phyloP scores from a whole-genome alignment of 2,888 invertebrate genomes.

The Unio delphinus region DNA sequence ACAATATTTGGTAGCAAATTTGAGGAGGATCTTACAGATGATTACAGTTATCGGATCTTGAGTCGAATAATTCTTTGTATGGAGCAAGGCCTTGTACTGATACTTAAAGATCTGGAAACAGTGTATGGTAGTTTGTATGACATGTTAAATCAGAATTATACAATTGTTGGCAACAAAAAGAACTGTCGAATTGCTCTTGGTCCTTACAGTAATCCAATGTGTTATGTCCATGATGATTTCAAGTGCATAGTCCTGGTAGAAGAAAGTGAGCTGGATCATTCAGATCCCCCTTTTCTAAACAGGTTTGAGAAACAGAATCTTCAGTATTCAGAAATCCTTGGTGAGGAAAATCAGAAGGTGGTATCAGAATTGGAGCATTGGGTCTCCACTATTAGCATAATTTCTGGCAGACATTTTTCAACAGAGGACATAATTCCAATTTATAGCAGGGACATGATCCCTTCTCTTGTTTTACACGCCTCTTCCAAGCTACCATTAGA shows the following conservation, averaged over 20 bases:
- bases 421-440: slow-evolving; percentile 32
- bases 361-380: slow-evolving; percentile 17
- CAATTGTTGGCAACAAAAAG: slow-evolving; percentile 41
- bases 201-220: slow-evolving; percentile 50
- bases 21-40: slow-evolving; percentile 51
- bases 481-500: background rate
- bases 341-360: slow-evolving; percentile 7
- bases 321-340: slow-evolving; percentile 36
- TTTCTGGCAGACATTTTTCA: slow-evolving; percentile 10
- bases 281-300: slow-evolving; percentile 57
- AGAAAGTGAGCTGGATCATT: slow-evolving; percentile 34
- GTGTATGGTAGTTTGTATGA: slow-evolving; percentile 55
- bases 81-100: slow-evolving; percentile 48
- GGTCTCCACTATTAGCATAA: slow-evolving; percentile 8
- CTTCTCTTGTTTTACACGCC: slow-evolving; percentile 23
- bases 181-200: slow-evolving; percentile 50
- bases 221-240: slow-evolving; percentile 49
- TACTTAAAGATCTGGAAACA: slow-evolving; percentile 47
- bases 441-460: slow-evolving; percentile 31
- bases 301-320: slow-evolving; percentile 60
- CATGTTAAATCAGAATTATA: slow-evolving; percentile 57
- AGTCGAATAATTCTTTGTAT: slow-evolving; percentile 54
- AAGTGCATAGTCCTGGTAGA: slow-evolving; percentile 51
- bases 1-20: slow-evolving; percentile 51
- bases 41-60: slow-evolving; percentile 49